Base-by-base conservation (phyloP, 2,888 invertebrate species). In the Drosophila birchii region DNA sequence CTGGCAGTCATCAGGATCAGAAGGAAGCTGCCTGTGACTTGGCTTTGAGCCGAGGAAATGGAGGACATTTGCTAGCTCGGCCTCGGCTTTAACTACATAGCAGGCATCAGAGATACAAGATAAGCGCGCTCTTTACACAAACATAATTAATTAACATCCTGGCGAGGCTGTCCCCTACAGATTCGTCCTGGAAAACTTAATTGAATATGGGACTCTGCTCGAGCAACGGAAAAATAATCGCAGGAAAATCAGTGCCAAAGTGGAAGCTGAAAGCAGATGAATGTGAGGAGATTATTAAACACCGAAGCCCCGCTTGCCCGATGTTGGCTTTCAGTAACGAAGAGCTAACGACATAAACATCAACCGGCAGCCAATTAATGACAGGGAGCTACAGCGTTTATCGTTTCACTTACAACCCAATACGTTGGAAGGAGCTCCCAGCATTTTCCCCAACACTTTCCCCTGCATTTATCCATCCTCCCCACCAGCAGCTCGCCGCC, bases 341-440 rank as follows among this genome's bases (percentile, higher is more conserved):
- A 62, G 54, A 64, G 59, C 74, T 54, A 78, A 62, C 64, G 62
- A 69, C 53, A 71, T 59, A 62, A 77, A 75, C 74, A 79, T 59
- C 60, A 73, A 53, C 61, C 68, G 78, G 70, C 70, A 88, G 82
- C 78, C 85, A 84, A 82, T 80, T 85, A 86, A 88, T 86, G 82
- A 82, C 88, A 88, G 79, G 76, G 79, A 86, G 69, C 78, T 86
- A 76, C 80, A 82, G 76, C 56, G 63, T 72, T 72, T 73, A 73
- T 73, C 72, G 71, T 62, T 71, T 70, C 69, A 70, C 71, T 70
- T 70, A 71, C 68, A 56, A 57, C 36, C 69, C 87, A 75, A 81
- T 81, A 81, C 66, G 43, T 36, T 64, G 49, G 66, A 49, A 43
- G 20, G 23, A 43, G 75, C 76, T 78, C 18, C 29, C 59, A 51